Evolutionary conservation across 2,888 invertebrate genomes (phyloP).

Genomic region (Taphrorychus bicolor): DNA sequence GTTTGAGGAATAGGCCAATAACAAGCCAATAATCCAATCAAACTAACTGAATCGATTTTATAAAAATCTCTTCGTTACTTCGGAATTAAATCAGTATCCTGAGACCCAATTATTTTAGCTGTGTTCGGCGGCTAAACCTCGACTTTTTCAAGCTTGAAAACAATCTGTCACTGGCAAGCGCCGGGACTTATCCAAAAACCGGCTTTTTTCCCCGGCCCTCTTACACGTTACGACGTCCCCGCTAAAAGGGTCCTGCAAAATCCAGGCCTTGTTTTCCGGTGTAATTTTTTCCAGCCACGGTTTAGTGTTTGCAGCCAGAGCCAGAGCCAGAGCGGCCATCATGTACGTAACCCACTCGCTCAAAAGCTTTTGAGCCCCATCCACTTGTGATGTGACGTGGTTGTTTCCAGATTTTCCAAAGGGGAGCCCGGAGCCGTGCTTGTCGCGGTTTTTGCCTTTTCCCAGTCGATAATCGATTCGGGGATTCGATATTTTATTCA

Average conservation of each 20-base stretch:
- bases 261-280: constrained; percentile 26
- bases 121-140: too few species aligned
- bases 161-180: background rate
- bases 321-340: too few species aligned
- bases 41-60: too few species aligned
- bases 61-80: too few species aligned
- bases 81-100: too few species aligned
- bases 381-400: constrained; percentile 10
- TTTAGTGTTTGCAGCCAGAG: constrained; percentile 14
- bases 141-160: too few species aligned
- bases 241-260: constrained; percentile 19
- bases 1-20: too few species aligned
- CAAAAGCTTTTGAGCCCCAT: constrained; percentile 18
- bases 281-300: constrained; percentile 20
- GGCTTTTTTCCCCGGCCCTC: background rate
- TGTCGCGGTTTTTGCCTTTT: constrained; percentile 5
- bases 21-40: too few species aligned
- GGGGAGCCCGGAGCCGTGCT: background rate
- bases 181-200: background rate
- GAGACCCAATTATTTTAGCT: too few species aligned
- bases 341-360: constrained; percentile 12
- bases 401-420: constrained; percentile 32
- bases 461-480: constrained; percentile 3
- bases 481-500: constrained; percentile 48
- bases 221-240: constrained; percentile 1